phyloP scores from a whole-genome alignment of 2,797 vertebrate genomes.

The Hybognathus amarus region DNA sequence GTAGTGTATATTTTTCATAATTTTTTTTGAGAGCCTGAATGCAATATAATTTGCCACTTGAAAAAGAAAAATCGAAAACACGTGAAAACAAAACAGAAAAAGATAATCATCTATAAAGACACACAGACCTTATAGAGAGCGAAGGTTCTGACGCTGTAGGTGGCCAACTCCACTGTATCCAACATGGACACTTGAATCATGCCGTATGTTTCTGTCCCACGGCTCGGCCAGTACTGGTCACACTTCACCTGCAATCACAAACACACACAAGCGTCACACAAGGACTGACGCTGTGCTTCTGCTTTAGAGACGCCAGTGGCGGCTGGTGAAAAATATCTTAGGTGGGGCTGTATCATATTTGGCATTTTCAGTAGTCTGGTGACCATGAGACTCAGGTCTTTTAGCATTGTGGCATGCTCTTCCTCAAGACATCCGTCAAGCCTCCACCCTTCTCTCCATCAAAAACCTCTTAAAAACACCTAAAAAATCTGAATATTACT shows the following conservation, averaged over 20 bases:
- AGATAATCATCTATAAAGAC: background rate
- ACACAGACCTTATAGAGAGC: conserved; percentile 88
- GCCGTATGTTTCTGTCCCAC: conserved; percentile 82
- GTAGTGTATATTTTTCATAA: background rate
- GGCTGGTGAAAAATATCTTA: no score
- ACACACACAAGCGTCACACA: conserved; percentile 38
- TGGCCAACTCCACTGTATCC: conserved; percentile 92
- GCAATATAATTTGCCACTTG: background rate
- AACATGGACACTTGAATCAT: conserved; percentile 93
- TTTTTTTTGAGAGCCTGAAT: background rate
- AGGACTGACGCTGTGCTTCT: background rate
- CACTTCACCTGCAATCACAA: conserved; percentile 86
- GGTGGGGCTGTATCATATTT: no score
- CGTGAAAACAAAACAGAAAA: no score
- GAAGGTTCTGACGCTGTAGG: conserved; percentile 91
- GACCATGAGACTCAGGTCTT: no score
- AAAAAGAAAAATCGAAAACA: no score
- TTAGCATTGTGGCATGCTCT: no score
- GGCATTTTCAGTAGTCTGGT: no score
- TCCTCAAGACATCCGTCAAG: no score
- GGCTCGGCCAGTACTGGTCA: conserved; percentile 95
- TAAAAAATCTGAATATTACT: no score
- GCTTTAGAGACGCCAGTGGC: background rate
- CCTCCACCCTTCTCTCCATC: no score
- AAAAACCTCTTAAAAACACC: no score